These are phyloP conservation scores for Apogon talboti DNA, from an alignment of 2,797 vertebrate species.

Conservation along the genomic window DNA sequence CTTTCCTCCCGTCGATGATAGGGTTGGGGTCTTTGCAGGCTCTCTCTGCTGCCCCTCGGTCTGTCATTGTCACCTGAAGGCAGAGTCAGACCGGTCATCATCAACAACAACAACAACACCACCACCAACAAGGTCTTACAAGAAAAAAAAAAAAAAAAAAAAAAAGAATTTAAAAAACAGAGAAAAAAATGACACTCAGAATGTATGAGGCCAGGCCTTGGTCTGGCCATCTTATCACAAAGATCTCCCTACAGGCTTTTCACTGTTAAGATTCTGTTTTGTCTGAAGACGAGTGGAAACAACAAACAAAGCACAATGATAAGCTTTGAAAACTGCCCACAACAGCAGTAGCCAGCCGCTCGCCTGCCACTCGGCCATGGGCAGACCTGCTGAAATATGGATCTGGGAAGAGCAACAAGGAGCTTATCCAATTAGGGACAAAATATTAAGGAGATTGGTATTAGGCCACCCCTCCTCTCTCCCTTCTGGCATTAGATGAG, in stretches of 20 bases:
- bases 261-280: conserved; percentile 35
- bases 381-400: conserved; percentile 60
- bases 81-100: conserved; percentile 9
- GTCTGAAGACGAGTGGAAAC: conserved; percentile 39
- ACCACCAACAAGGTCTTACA: not conserved
- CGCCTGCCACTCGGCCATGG: conserved; percentile 48
- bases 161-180: no score
- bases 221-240: conserved; percentile 15
- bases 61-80: conserved; percentile 95
- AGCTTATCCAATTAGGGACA: conserved; percentile 80
- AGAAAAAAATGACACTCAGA: no score
- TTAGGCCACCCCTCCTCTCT: conserved; percentile 48
- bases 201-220: conserved; percentile 10
- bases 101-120: no score
- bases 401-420: conserved; percentile 72
- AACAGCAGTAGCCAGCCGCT: conserved; percentile 53
- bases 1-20: conserved; percentile 97
- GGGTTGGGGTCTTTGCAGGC: conserved; percentile 98
- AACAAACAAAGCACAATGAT: conserved; percentile 66
- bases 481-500: conserved; percentile 67
- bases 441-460: conserved; percentile 79
- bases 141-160: no score
- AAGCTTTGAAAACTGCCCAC: conserved; percentile 61
- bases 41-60: conserved; percentile 91
- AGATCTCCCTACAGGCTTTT: conserved; percentile 19